These are phyloP conservation scores for Cordylochernes scorpioides DNA, from an alignment of 2,888 invertebrate species.

Conservation along the genomic window DNA sequence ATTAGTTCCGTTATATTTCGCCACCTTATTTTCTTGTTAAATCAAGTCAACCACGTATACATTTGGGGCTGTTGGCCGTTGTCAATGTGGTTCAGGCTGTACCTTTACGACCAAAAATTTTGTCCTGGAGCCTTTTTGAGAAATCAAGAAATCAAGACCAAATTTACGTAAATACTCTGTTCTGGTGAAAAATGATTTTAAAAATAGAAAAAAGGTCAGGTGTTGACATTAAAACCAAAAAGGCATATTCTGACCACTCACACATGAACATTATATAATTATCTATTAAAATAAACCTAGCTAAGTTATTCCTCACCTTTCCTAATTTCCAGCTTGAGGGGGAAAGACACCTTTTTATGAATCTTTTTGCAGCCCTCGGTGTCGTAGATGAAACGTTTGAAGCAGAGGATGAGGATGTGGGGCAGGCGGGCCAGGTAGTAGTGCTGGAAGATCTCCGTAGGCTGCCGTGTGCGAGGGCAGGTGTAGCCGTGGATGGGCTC, in stretches of 20 bases:
- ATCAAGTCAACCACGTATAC: no score
- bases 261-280: conserved; percentile 1
- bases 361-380: conserved; percentile 69
- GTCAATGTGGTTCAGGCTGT: no score
- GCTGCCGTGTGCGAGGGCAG: conserved; percentile 46
- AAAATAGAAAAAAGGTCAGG: background rate
- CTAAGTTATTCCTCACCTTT: conserved; percentile 35
- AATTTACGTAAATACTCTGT: no score
- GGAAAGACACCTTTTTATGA: conserved; percentile 64
- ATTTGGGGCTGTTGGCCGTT: no score
- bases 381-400: conserved; percentile 63
- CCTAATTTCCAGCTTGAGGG: conserved; percentile 57
- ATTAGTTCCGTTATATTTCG: no score
- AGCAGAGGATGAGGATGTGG: conserved; percentile 57
- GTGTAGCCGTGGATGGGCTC: conserved; percentile 65
- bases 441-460: no score
- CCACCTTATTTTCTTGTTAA: no score
- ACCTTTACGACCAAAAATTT: no score
- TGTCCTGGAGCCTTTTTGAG: no score
- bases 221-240: conserved; percentile 41
- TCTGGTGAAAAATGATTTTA: no score
- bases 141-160: no score
- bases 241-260: conserved; percentile 3
- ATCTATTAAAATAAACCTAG: conserved; percentile 4
- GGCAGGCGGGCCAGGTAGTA: conserved; percentile 74